Evolutionary conservation across 2,888 invertebrate genomes (phyloP).

Genomic region (Cactoblastis cactorum): DNA sequence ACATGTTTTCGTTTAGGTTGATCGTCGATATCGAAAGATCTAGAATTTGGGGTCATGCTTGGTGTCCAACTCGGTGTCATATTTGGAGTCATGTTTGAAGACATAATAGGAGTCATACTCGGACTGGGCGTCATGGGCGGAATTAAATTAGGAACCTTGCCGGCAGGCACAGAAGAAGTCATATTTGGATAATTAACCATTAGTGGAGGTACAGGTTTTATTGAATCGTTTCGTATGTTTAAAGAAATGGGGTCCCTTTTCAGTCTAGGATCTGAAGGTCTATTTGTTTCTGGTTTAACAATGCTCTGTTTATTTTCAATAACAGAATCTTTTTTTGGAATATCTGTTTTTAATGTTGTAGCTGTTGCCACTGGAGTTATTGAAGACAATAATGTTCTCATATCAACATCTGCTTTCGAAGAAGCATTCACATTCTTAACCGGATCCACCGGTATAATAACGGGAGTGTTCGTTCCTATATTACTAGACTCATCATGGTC

Average conservation of each 20-base stretch:
- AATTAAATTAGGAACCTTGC: slow-evolving; percentile 22
- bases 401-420: slow-evolving; percentile 53
- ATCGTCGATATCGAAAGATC: slow-evolving; percentile 42
- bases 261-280: slow-evolving; percentile 46
- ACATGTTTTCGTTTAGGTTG: slow-evolving; percentile 45
- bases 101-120: slow-evolving; percentile 28
- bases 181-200: background rate
- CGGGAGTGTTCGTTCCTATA: slow-evolving; percentile 39
- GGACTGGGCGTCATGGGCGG: slow-evolving; percentile 30
- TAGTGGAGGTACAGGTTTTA: slow-evolving; percentile 25
- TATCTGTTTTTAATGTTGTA: slow-evolving; percentile 7
- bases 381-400: slow-evolving; percentile 45
- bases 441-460: slow-evolving; percentile 66
- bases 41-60: slow-evolving; percentile 17
- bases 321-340: slow-evolving; percentile 16
- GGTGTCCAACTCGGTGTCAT: slow-evolving; percentile 21
- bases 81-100: slow-evolving; percentile 24
- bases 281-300: slow-evolving; percentile 21
- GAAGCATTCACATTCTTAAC: slow-evolving; percentile 34
- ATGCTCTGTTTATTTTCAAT: slow-evolving; percentile 25
- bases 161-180: slow-evolving; percentile 24
- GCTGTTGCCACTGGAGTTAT: slow-evolving; percentile 23
- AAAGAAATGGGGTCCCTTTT: slow-evolving; percentile 40
- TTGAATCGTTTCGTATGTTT: slow-evolving; percentile 27
- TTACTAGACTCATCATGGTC: slow-evolving; percentile 46